These are phyloP conservation scores for Enhydra lutris DNA, from an alignment of 2,113 vertebrate species.

Conservation along the genomic window DNA sequence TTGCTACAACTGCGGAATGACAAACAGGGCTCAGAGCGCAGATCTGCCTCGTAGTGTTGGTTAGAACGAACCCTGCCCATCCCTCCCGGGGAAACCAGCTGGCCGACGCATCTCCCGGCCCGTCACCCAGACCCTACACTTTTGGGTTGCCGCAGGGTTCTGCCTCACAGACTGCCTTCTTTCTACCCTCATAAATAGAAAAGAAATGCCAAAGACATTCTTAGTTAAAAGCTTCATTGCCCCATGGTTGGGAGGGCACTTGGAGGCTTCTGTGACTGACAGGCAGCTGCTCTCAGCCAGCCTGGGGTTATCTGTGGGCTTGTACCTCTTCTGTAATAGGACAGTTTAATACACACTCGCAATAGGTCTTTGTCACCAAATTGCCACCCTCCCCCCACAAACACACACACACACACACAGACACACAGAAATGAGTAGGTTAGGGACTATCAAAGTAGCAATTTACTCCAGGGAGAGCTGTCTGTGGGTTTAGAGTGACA, in stretches of 20 bases:
- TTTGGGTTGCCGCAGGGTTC: conserved; percentile 26
- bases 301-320: background rate
- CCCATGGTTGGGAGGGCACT: background rate
- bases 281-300: background rate
- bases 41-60: conserved; percentile 42
- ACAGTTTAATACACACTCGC: background rate
- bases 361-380: background rate
- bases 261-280: background rate
- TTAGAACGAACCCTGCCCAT: conserved; percentile 63
- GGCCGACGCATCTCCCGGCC: conserved; percentile 5
- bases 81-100: conserved; percentile 56
- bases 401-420: background rate
- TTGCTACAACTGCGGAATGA: conserved; percentile 64
- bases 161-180: conserved; percentile 24
- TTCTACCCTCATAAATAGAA: conserved; percentile 48
- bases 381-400: background rate
- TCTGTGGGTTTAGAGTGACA: background rate
- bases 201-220: conserved; percentile 58
- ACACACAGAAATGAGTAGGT: background rate
- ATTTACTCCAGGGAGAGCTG: background rate
- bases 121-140: conserved; percentile 46
- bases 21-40: conserved; percentile 69
- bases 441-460: background rate
- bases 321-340: background rate
- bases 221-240: conserved; percentile 57